Conservation (phyloP, 2,113 vertebrate species). For the Colaptes auratus region DNA sequence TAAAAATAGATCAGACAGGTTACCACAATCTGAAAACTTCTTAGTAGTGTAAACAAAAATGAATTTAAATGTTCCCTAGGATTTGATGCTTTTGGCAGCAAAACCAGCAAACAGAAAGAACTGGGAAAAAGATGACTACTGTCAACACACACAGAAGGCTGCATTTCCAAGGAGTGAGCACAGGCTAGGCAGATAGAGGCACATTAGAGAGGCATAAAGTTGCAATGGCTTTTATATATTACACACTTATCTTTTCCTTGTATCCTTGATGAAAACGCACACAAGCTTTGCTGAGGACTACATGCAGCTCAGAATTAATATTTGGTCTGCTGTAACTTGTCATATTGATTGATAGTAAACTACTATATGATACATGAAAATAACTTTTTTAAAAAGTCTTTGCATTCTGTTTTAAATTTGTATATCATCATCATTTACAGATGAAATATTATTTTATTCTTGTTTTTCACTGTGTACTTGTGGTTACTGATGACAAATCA, state of each 20-base stretch:
- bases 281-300: background rate
- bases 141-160: background rate
- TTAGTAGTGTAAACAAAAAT: background rate
- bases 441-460: rapidly evolving
- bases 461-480: rapidly evolving
- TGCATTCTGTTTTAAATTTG: background rate
- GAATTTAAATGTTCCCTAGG: background rate
- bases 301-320: background rate
- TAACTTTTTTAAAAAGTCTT: background rate
- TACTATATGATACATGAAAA: background rate
- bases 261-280: background rate
- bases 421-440: background rate
- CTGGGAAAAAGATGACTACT: background rate
- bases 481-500: background rate
- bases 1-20: background rate
- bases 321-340: background rate
- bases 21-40: background rate
- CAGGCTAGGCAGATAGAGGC: background rate
- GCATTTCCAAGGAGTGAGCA: background rate
- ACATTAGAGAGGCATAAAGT: background rate
- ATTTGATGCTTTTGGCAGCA: background rate
- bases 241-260: background rate
- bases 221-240: background rate
- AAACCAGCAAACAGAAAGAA: background rate
- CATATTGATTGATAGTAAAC: background rate